Percentiles rank a stretch among this genome's conserved stretches.
These are phyloP conservation scores for Lasioglossum villosulum DNA, from an alignment of 2,888 invertebrate species.

Conservation along the genomic window DNA sequence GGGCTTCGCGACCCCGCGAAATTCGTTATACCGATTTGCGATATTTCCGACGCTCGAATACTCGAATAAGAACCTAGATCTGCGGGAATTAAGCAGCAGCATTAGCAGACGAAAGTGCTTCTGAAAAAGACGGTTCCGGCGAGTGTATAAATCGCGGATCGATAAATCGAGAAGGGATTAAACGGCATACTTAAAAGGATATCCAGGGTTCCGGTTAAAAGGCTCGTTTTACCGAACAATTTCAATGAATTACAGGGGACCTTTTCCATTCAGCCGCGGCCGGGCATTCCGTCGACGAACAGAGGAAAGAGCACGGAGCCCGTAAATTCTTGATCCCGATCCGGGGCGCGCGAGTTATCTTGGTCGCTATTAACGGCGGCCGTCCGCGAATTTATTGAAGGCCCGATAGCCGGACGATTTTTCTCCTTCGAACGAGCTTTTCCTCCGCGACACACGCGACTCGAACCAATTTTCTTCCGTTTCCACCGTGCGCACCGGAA, in stretches of 20 bases:
- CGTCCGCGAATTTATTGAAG: slow-evolving; percentile 45
- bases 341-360: slow-evolving; percentile 36
- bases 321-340: slow-evolving; percentile 46
- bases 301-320: neutral
- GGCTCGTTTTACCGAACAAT: slow-evolving; percentile 1
- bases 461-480: neutral
- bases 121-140: neutral
- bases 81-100: neutral
- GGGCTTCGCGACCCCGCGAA: too few relatives aligned
- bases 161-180: neutral
- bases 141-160: neutral
- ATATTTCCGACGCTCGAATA: too few relatives aligned
- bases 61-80: neutral
- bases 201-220: neutral
- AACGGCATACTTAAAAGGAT: neutral
- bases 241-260: neutral
- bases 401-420: slow-evolving; percentile 31
- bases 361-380: slow-evolving; percentile 27
- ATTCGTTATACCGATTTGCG: too few relatives aligned
- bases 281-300: neutral
- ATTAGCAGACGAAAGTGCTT: neutral
- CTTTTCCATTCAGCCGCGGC: neutral
- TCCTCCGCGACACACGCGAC: neutral
- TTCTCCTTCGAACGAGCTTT: slow-evolving; percentile 3
- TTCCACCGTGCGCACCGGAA: neutral